phyloP scores from a whole-genome alignment of 1,140 invertebrate genomes.

The Pentalonia nigronervosa region DNA sequence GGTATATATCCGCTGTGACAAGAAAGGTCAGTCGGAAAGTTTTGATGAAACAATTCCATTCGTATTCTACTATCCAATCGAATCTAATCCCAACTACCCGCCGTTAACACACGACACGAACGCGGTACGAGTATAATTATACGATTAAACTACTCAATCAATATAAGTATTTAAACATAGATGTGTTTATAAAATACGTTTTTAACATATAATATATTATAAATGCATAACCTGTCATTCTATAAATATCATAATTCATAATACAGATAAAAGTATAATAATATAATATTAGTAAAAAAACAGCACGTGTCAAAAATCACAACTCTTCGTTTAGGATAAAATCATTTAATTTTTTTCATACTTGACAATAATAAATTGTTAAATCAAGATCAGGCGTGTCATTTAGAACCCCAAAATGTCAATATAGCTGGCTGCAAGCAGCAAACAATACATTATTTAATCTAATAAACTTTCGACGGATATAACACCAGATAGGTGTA shows the following conservation, averaged over 20 bases:
- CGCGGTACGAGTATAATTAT: too few species aligned
- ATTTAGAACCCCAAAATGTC: not conserved
- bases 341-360: not conserved
- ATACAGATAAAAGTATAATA: not conserved
- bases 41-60: not conserved
- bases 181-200: not conserved
- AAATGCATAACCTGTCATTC: not conserved
- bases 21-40: too few species aligned
- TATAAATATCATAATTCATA: not conserved
- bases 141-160: not conserved
- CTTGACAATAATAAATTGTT: not conserved
- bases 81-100: not conserved
- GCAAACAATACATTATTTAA: constrained; percentile 3
- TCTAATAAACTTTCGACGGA: not conserved
- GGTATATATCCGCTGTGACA: too few species aligned
- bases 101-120: not conserved
- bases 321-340: not conserved
- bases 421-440: not conserved
- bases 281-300: not conserved
- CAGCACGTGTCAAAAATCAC: not conserved
- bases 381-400: not conserved
- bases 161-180: not conserved
- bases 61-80: not conserved
- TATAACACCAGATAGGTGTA: not conserved
- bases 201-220: not conserved